phyloP scores from a whole-genome alignment of 2,888 invertebrate species.

The Pristionchus entomophagus region DNA sequence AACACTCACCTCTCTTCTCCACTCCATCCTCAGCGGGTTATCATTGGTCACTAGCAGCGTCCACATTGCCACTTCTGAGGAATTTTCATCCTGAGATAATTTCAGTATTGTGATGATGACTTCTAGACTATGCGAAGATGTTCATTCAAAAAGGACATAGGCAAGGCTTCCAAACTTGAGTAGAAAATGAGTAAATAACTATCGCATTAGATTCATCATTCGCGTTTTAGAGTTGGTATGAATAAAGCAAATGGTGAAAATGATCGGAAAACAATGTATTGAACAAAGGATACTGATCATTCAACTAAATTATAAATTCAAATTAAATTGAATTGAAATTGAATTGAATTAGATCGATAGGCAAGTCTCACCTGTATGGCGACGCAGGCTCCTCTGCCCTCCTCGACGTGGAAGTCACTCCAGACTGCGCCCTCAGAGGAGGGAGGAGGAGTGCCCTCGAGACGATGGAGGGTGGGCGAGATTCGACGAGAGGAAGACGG shows the following conservation, averaged over 20 bases:
- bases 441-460: not conserved
- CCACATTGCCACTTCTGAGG: slow-evolving; percentile 8
- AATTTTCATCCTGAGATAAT: slow-evolving; percentile 12
- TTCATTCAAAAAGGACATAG: no score
- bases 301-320: no score
- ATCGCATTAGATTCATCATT: not conserved
- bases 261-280: no score
- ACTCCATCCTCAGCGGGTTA: slow-evolving; percentile 9
- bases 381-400: not conserved
- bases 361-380: slow-evolving; percentile 9
- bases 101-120: no score
- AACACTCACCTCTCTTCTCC: not conserved
- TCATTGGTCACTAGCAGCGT: not conserved
- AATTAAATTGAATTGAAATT: no score
- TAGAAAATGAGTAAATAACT: not conserved
- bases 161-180: no score
- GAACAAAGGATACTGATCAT: no score
- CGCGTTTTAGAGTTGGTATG: not conserved
- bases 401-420: slow-evolving; percentile 45
- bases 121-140: no score
- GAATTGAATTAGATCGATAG: no score
- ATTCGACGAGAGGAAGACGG: slow-evolving; percentile 1
- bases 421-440: slow-evolving; percentile 13
- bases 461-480: not conserved
- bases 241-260: not conserved